phyloP scores from a whole-genome alignment of 2,113 vertebrate species.

The Laticauda laticaudata region DNA sequence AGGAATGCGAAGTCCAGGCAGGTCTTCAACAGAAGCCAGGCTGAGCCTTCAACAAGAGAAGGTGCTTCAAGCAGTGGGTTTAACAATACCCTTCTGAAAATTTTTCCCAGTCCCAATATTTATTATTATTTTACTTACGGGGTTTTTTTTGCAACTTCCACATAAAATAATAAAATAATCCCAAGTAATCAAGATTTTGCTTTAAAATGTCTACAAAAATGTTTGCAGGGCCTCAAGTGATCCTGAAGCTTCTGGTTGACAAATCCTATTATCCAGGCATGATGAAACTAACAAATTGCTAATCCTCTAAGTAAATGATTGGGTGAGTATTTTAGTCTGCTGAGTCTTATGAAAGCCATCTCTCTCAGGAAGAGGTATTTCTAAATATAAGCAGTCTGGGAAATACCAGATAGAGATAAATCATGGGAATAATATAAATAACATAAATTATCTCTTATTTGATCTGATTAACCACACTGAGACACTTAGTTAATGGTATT shows the following conservation, averaged over 20 bases:
- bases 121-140: not conserved
- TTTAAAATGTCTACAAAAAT: not conserved
- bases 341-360: not conserved
- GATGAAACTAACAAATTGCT: not conserved
- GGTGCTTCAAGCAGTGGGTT: not conserved
- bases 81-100: not conserved
- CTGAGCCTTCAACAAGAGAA: not conserved
- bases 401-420: not conserved
- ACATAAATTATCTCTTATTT: not conserved
- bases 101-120: not conserved
- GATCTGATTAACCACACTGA: not conserved
- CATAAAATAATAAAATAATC: not conserved
- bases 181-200: not conserved
- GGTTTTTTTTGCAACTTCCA: not conserved
- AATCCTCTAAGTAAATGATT: not conserved
- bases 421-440: not conserved
- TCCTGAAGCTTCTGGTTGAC: not conserved
- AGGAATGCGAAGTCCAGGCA: not conserved
- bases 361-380: not conserved
- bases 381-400: not conserved
- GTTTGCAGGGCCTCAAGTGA: not conserved
- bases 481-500: not conserved
- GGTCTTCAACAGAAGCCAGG: not conserved
- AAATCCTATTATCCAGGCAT: not conserved
- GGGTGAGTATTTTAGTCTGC: not conserved